These are phyloP conservation scores for Pyrocephalus nanus DNA, from an alignment of 2,797 vertebrate genomes.

Conservation along the genomic window DNA sequence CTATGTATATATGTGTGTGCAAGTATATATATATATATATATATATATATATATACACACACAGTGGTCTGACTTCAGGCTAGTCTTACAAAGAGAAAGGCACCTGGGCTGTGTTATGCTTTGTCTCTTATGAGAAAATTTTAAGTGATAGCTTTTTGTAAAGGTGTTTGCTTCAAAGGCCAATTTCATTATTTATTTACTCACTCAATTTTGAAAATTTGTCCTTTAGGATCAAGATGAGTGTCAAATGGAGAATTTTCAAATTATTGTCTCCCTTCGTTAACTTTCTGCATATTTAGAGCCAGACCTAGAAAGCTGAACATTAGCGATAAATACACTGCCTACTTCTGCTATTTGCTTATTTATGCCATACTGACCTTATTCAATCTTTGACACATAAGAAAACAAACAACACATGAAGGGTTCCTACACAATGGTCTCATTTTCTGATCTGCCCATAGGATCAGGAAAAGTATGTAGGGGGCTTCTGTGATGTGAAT, in stretches of 20 bases:
- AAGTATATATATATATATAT: neutral
- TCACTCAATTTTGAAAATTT: neutral
- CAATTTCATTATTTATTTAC: neutral
- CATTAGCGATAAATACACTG: neutral
- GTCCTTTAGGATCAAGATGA: neutral
- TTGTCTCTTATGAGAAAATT: neutral
- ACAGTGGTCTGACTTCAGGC: neutral
- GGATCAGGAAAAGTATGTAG: neutral
- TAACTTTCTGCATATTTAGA: neutral
- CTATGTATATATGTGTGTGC: neutral
- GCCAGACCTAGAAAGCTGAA: neutral
- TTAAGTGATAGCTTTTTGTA: neutral
- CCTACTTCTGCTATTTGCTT: neutral
- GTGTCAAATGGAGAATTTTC: neutral
- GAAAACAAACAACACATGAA: neutral
- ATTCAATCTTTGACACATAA: neutral
- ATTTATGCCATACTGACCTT: neutral
- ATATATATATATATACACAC: neutral
- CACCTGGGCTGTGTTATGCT: neutral
- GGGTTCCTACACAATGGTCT: neutral
- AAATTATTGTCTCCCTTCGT: neutral
- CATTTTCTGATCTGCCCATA: slow-evolving; percentile 8
- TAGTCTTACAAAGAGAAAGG: neutral
- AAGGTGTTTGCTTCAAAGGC: neutral
- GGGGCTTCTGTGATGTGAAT: neutral